phyloP scores from a whole-genome alignment of 2,797 vertebrate genomes.

The Phylloscopus collybita region DNA sequence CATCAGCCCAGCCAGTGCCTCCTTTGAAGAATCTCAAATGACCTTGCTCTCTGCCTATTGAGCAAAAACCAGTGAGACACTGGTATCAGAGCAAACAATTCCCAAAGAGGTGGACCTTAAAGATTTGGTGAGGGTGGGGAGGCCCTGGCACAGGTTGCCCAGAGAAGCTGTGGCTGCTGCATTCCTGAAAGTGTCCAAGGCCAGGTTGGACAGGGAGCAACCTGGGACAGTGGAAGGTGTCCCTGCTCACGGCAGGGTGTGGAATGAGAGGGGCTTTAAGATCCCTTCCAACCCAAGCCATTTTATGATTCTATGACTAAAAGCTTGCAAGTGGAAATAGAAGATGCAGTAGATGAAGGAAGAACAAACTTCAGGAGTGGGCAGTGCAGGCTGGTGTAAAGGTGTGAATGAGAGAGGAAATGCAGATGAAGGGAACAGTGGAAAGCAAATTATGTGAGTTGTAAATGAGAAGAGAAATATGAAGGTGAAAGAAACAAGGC shows the following conservation, averaged over 20 bases:
- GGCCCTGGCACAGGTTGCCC: not conserved
- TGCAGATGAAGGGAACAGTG: not conserved
- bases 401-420: not conserved
- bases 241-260: not conserved
- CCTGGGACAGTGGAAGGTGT: not conserved
- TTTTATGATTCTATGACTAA: not conserved
- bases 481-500: not conserved
- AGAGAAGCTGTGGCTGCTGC: not conserved
- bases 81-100: slow-evolving; percentile 29
- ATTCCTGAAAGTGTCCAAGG: not conserved
- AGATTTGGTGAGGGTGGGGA: not conserved
- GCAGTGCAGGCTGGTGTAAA: not conserved
- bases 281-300: not conserved
- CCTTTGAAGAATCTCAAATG: slow-evolving; percentile 70
- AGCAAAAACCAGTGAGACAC: slow-evolving; percentile 69
- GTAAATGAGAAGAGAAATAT: not conserved
- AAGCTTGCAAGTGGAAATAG: not conserved
- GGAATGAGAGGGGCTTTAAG: not conserved
- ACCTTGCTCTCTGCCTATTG: slow-evolving; percentile 62
- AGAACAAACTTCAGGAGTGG: not conserved
- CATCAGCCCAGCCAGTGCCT: slow-evolving; percentile 71
- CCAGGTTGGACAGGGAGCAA: not conserved
- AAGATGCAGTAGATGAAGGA: not conserved
- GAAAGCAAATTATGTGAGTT: not conserved
- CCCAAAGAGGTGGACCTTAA: too few relatives aligned